Conservation (phyloP, 2,888 invertebrate species). For the Altica lythri region DNA sequence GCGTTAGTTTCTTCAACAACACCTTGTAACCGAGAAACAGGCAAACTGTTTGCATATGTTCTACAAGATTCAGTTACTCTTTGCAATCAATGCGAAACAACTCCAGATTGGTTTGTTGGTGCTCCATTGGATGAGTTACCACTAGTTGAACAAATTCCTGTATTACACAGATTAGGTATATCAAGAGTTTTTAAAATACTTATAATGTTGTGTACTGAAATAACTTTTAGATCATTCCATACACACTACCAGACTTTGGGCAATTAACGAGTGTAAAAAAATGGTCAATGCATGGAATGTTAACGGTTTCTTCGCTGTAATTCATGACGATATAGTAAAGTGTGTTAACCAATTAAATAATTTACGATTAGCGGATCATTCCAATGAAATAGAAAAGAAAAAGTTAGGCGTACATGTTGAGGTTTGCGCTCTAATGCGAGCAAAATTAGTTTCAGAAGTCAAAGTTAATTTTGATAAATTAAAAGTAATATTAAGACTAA, state of each 20-base stretch:
- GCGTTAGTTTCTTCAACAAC: conserved; percentile 60
- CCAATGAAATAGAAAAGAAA: conserved; percentile 60
- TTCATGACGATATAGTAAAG: conserved; percentile 67
- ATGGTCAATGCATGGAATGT: conserved; percentile 77
- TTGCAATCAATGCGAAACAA: conserved; percentile 77
- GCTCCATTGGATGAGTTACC: conserved; percentile 78
- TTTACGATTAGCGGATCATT: conserved; percentile 67
- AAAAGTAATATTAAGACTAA: conserved; percentile 62
- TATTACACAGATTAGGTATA: conserved; percentile 70
- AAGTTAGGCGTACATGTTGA: conserved; percentile 73
- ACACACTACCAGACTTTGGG: conserved; percentile 80
- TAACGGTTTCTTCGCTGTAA: conserved; percentile 72
- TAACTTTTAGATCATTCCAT: conserved; percentile 72
- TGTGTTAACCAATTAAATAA: conserved; percentile 65
- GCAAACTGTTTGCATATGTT: conserved; percentile 64
- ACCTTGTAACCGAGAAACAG: conserved; percentile 48
- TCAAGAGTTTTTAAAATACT: background rate
- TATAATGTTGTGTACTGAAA: background rate
- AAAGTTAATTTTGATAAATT: conserved; percentile 75
- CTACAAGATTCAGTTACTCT: conserved; percentile 72
- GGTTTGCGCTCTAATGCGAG: conserved; percentile 80
- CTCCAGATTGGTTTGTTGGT: conserved; percentile 71
- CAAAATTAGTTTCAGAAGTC: conserved; percentile 80
- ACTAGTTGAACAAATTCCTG: conserved; percentile 81
- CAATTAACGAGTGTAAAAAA: conserved; percentile 71